These are phyloP conservation scores for Lithophane ornitopus DNA, from an alignment of 2,888 invertebrate genomes.

Conservation along the genomic window DNA sequence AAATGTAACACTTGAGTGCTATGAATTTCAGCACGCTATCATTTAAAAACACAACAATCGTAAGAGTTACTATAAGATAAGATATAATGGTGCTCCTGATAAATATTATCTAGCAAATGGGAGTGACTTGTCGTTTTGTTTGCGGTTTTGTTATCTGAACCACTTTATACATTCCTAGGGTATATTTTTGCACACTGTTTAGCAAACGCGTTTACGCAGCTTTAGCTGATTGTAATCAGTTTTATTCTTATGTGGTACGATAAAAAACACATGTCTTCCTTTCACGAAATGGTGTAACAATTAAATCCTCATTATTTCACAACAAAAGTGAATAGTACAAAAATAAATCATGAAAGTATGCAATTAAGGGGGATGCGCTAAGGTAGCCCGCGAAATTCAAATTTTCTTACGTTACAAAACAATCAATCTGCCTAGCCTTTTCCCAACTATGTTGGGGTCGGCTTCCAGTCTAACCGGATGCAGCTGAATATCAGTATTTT, in stretches of 20 bases:
- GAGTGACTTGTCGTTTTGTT: constrained; percentile 23
- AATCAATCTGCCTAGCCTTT: too few relatives aligned
- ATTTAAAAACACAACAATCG: constrained; percentile 40
- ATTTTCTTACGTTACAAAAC: too few relatives aligned
- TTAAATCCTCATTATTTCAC: neutral
- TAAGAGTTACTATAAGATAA: constrained; percentile 49
- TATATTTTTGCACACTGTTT: constrained; percentile 21
- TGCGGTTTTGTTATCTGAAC: constrained; percentile 9
- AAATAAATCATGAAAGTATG: too few relatives aligned
- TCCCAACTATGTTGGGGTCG: too few relatives aligned
- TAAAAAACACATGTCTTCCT: constrained; percentile 1
- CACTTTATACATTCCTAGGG: constrained; percentile 23
- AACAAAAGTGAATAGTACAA: too few relatives aligned
- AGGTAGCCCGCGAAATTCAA: too few relatives aligned
- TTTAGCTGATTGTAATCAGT: constrained; percentile 21
- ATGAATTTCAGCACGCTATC: constrained; percentile 30
- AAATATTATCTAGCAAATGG: constrained; percentile 38
- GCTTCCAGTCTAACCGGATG: too few relatives aligned
- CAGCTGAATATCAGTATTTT: too few relatives aligned
- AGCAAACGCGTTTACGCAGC: neutral
- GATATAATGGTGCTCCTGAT: constrained; percentile 40
- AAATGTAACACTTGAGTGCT: neutral
- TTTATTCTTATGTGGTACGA: neutral
- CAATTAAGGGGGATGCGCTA: too few relatives aligned
- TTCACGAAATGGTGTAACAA: constrained; percentile 16